A percentile compares a stretch with the other conserved stretches of the same genome.
Evolutionary conservation across 2,113 vertebrate species (phyloP).

Genomic region (Gavia stellata): DNA sequence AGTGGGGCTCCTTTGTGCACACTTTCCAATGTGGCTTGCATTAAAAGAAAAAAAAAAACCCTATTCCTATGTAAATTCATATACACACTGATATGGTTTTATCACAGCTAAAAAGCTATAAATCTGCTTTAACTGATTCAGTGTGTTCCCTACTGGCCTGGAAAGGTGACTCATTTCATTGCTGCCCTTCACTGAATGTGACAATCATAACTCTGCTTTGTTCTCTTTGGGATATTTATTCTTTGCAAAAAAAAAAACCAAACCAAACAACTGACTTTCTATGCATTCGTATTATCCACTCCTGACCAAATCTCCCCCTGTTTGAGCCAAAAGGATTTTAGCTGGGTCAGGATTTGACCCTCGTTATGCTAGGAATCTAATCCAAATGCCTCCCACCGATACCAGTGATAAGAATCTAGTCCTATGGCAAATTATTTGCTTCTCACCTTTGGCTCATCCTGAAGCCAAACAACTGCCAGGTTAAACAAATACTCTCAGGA

Average conservation of each 20-base stretch:
- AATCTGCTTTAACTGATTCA: slow-evolving; percentile 48
- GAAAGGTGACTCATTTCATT: slow-evolving; percentile 18
- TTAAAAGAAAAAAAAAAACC: slow-evolving; percentile 41
- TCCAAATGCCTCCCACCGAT: slow-evolving; percentile 24
- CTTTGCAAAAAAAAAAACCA: background rate
- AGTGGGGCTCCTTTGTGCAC: slow-evolving; percentile 54
- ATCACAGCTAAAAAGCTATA: slow-evolving; percentile 49
- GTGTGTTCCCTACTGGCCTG: background rate
- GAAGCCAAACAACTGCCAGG: slow-evolving; percentile 61
- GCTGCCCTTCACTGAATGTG: background rate
- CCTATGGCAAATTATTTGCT: slow-evolving; percentile 52
- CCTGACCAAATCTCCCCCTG: background rate
- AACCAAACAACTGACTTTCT: background rate
- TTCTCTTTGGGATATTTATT: background rate
- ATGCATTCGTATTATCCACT: background rate
- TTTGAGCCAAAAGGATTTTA: background rate
- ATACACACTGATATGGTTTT: slow-evolving; percentile 51
- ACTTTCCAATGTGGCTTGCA: slow-evolving; percentile 69
- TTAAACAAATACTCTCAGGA: slow-evolving; percentile 65
- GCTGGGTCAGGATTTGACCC: slow-evolving; percentile 37
- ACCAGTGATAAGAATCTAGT: background rate
- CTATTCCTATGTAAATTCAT: slow-evolving; percentile 29
- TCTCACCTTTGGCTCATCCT: slow-evolving; percentile 64
- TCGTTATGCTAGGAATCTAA: background rate
- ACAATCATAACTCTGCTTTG: background rate